Conservation (phyloP, 2,888 invertebrate species). For the Mythimna impura region DNA sequence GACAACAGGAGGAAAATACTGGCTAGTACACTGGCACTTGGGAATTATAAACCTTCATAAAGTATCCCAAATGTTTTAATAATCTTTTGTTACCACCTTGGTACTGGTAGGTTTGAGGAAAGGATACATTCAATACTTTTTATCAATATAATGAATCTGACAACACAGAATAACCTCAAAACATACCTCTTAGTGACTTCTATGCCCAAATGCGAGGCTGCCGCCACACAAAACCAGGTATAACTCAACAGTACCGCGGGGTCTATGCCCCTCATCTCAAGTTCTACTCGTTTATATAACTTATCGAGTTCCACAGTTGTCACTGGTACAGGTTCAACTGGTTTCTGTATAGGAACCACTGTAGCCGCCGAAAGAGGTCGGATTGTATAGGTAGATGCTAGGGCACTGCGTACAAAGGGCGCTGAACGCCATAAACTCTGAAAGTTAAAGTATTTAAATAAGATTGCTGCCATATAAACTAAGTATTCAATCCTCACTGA, state of each 20-base stretch:
- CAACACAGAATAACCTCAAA: slow-evolving; percentile 7
- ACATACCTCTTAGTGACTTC: slow-evolving; percentile 93
- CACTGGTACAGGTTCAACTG: slow-evolving; percentile 69
- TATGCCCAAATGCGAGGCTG: slow-evolving; percentile 95
- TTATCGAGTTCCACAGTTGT: slow-evolving; percentile 91
- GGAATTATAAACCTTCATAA: not conserved
- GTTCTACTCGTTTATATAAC: slow-evolving; percentile 94
- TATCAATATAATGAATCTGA: not conserved
- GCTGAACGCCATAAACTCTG: slow-evolving; percentile 79
- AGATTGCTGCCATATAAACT: not conserved
- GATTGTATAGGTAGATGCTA: slow-evolving; percentile 67
- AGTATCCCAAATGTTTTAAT: not conserved
- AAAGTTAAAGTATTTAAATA: slow-evolving; percentile 37
- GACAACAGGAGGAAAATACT: not conserved
- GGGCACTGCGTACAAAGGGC: slow-evolving; percentile 69
- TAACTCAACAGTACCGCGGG: slow-evolving; percentile 97
- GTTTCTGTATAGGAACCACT: slow-evolving; percentile 69
- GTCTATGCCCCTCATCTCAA: slow-evolving; percentile 97
- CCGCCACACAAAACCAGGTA: slow-evolving; percentile 94
- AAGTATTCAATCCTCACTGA: not conserved
- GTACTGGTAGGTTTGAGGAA: not conserved
- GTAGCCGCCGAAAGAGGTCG: slow-evolving; percentile 73
- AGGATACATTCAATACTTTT: not conserved
- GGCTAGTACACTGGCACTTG: too few relatives aligned
- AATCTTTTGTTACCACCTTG: not conserved